A percentile compares a stretch with the other conserved stretches of the same genome.
phyloP scores from a whole-genome alignment of 2,113 vertebrate species.

The Atrichornis clamosus region DNA sequence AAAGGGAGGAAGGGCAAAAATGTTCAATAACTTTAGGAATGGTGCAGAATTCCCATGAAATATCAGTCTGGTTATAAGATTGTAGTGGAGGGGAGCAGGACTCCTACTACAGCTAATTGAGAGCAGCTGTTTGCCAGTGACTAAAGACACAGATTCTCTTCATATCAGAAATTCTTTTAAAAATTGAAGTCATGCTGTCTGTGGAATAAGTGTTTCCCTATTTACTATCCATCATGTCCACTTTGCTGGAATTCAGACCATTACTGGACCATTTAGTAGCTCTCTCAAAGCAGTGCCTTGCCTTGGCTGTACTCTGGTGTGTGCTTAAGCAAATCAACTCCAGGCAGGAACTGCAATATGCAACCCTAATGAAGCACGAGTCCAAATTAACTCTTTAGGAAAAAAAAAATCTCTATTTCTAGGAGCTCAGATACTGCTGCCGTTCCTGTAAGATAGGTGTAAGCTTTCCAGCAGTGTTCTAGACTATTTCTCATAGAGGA shows the following conservation, averaged over 20 bases:
- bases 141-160: not conserved
- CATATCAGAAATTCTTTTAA: not conserved
- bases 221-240: not conserved
- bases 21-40: not conserved
- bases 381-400: not conserved
- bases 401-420: not conserved
- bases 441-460: not conserved
- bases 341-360: not conserved
- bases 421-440: not conserved
- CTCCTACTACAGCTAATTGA: not conserved
- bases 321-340: not conserved
- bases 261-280: not conserved
- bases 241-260: not conserved
- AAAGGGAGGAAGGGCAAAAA: not conserved
- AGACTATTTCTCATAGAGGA: not conserved
- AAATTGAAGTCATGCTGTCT: not conserved
- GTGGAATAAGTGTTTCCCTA: not conserved
- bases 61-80: not conserved
- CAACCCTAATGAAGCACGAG: not conserved
- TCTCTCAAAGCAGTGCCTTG: not conserved
- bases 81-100: not conserved
- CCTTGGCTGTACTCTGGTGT: not conserved
- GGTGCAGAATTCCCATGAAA: not conserved
- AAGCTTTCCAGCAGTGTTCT: not conserved
- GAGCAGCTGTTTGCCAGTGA: not conserved